Evolutionary conservation across 1,140 invertebrate species (phyloP).

Genomic region (Drusus annulatus): DNA sequence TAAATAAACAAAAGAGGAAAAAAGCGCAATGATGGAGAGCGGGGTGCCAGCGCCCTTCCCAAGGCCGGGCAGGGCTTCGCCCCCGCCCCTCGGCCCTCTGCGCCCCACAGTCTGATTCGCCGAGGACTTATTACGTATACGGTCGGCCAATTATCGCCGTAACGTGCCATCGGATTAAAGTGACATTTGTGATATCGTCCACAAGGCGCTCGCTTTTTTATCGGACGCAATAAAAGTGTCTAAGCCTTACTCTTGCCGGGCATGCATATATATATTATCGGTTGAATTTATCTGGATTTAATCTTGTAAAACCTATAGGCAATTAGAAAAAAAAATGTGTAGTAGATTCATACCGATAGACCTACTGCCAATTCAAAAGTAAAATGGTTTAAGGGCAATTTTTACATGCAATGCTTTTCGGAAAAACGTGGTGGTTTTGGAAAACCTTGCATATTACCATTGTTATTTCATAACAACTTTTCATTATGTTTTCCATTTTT

Average conservation of each 20-base stretch:
- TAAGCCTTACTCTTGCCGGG: not conserved
- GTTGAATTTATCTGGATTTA: no score
- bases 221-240: not conserved
- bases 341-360: no score
- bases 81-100: not conserved
- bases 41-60: slow-evolving; percentile 40
- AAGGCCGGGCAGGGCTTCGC: slow-evolving; percentile 17
- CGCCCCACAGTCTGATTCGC: not conserved
- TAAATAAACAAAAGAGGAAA: slow-evolving; percentile 41
- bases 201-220: not conserved
- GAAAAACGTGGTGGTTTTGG: no score
- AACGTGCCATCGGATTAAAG: not conserved
- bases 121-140: not conserved
- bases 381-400: no score
- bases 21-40: slow-evolving; percentile 29
- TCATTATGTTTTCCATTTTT: no score
- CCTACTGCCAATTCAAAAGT: no score
- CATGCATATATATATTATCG: not conserved
- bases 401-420: no score
- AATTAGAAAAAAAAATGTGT: no score
- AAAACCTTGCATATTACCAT: no score
- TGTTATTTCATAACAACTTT: no score
- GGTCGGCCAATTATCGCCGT: not conserved
- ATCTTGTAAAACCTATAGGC: no score
- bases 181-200: not conserved